Base-by-base conservation (phyloP, 2,888 invertebrate species). In the Nebria brevicollis region DNA sequence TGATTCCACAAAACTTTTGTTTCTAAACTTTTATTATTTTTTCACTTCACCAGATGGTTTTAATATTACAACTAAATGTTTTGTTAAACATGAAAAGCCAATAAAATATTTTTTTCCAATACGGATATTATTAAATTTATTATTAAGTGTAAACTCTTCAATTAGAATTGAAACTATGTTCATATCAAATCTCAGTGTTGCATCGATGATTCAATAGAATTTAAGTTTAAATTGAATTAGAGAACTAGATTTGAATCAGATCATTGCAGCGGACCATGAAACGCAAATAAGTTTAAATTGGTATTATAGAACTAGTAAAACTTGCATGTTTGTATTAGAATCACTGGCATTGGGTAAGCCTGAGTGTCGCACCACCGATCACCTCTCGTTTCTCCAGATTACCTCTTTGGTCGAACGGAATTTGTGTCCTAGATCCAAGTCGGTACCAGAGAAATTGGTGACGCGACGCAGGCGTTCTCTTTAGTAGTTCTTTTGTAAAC, bases 401-500 rank as follows among this genome's bases (percentile, higher is more conserved):
- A 78, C 34, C 73, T 77, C 77, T 66, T 42, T 25, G 66, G 77
- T 54, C 77, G 43, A 70, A 11, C 42, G 77, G 77, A 65, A 73
- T 65, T 65, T 78, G 72, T 64, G 72, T 65, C 42, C 8, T 72
- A 64, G 54, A 70, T 77, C 15, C 65, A 41, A 66, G 77, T 77
- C 43, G 70, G 26, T 2, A 54, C 11, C 2, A 13, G 54, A 54
- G 54, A 13, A 5, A 54, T 54, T 54, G 54, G 6, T 13, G 54
- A 54, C 54, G 13, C 54, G 54, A 54, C 54, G 7, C 54, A 54
- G 11, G 54, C 54, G 54, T 70, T 34, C 34, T 13, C 70, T 70
- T 70, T 26, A 70, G 43, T 72, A 54, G 66, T 78, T 73, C 78
- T 78, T 78, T 78, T 78, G 78, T 73, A 78, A 78, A 78, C 78